phyloP scores from a whole-genome alignment of 2,888 invertebrate species.

The Agriopis leucophaearia region DNA sequence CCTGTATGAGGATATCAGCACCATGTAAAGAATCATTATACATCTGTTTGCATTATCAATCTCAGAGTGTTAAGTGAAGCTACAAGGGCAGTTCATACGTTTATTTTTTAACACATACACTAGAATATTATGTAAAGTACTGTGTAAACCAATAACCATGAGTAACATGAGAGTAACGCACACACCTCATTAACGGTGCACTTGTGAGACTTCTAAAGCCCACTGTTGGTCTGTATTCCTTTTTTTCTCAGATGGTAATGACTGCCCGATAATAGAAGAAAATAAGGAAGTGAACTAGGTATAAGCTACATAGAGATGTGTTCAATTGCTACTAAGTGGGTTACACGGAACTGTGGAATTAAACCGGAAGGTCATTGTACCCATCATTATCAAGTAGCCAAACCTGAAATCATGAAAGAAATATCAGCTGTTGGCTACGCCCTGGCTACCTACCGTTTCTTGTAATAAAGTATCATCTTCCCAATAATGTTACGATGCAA shows the following conservation, averaged over 20 bases:
- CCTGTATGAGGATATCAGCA: conserved; percentile 69
- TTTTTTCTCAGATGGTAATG: neutral
- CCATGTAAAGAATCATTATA: conserved; percentile 82
- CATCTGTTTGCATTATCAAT: conserved; percentile 68
- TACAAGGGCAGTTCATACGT: conserved; percentile 71
- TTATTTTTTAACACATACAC: conserved; percentile 47
- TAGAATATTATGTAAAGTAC: conserved; percentile 18
- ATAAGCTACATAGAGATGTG: too few species aligned
- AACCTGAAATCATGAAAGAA: too few species aligned
- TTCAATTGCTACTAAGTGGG: too few species aligned
- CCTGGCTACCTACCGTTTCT: too few species aligned
- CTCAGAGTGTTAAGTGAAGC: conserved; percentile 70
- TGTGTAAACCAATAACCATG: conserved; percentile 17
- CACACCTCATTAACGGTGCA: conserved; percentile 1
- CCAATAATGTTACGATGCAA: too few species aligned
- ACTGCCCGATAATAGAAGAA: neutral
- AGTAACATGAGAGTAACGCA: conserved; percentile 5
- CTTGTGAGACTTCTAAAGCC: conserved; percentile 18
- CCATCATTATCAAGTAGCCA: too few species aligned
- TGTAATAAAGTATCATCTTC: too few species aligned
- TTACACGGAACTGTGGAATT: too few species aligned
- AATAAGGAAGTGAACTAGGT: neutral
- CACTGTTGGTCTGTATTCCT: neutral
- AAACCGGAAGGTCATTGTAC: too few species aligned
- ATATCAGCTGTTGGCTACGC: too few species aligned